Base-by-base conservation (phyloP, 2,113 vertebrate genomes). In the Oophaga pumilio region DNA sequence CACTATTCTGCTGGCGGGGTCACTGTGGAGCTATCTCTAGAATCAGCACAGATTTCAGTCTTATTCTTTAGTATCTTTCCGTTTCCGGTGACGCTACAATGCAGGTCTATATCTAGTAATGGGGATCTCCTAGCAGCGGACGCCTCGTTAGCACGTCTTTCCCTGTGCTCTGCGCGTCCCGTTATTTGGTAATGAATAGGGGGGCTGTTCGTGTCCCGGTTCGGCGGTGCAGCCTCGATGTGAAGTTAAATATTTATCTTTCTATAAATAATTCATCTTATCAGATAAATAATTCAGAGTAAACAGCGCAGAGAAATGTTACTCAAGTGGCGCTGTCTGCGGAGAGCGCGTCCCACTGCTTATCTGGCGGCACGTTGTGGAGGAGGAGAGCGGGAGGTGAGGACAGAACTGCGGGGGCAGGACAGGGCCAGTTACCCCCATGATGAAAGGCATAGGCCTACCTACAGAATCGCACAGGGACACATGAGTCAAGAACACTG, bases 201-300 rank as follows among this genome's bases (percentile, higher is more conserved):
- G 33, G 60, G 50, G n/a, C 12, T 7, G 28, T 73, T 79, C 53
- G 57, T 50, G 26, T n/a, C 69, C 84, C 74, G 50, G 69, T 56
- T 49, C 66, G 77, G 78, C 73, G 53, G 53, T 18, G 68, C 57
- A 76, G 68, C 66, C 56, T 82, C 79, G 22, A 43, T 62, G 79
- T 28, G 56, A 76, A 82, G 62, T 87, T 74, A 82, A 87, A 82
- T 82, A 87, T 76, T 87, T 76, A 87, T 82, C 79, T 74, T 87
- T 82, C 56, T 52, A 22, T 87, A 82, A 87, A 87, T 87, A 87
- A 87, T 87, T 82, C 17, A 87, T 81, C 11, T 4, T 9, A 73
- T 82, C n/a, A 26, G 68, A 76, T 87, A 76, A 87, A 82, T 87
- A 87, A 87, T 87, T 87, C 86, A 87, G 68, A 52, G 69, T 87